Conservation (phyloP, 1,140 invertebrate species). For the Dryas iulia region DNA sequence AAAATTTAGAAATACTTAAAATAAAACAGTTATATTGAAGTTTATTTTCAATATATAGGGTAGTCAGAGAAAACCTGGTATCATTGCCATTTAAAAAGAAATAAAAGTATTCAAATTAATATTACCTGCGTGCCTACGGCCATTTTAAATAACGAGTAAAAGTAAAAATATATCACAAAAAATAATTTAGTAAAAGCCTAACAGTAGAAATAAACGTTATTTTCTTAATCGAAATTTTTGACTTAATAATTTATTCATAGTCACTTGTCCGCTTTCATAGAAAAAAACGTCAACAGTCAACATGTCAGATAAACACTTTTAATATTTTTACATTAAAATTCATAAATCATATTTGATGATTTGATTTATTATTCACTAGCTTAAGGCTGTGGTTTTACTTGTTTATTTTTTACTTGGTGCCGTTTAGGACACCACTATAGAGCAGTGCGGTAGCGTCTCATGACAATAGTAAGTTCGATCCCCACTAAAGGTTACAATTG, state of each 20-base stretch:
- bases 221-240: neutral
- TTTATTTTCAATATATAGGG: no score
- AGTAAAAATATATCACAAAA: no score
- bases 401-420: neutral
- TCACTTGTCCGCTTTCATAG: neutral
- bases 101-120: neutral
- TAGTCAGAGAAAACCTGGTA: no score
- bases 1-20: no score
- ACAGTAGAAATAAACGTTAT: constrained; percentile 4
- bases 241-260: constrained; percentile 8
- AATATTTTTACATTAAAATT: constrained; percentile 5
- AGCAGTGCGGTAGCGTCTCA: no score
- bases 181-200: neutral
- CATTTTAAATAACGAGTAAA: neutral
- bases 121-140: neutral
- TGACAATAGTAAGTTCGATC: no score
- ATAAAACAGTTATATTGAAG: no score
- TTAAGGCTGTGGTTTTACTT: neutral
- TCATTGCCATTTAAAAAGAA: no score
- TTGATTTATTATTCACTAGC: neutral
- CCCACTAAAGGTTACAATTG: no score
- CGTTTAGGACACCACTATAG: no score
- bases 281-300: constrained; percentile 10
- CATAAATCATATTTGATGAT: constrained; percentile 10
- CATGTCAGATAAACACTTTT: constrained; percentile 9